phyloP scores from a whole-genome alignment of 1,140 invertebrate species.

The Nasonia longicornis region DNA sequence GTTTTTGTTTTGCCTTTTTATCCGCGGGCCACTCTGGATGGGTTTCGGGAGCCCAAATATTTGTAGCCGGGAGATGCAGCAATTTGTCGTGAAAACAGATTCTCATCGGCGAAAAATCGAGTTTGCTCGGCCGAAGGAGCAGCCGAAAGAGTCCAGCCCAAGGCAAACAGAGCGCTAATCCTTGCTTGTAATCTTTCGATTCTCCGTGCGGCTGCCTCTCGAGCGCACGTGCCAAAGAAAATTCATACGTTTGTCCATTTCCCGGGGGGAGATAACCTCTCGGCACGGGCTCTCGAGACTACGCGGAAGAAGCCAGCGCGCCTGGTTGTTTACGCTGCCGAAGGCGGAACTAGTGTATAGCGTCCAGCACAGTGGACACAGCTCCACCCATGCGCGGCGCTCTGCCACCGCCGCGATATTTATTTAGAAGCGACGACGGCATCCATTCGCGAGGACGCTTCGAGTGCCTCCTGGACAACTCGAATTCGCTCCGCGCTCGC shows the following conservation, averaged over 20 bases:
- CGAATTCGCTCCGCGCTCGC: background rate
- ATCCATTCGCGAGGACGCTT: background rate
- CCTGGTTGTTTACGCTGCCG: slow-evolving; percentile 16
- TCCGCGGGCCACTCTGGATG: no score
- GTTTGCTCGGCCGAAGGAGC: background rate
- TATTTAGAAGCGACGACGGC: slow-evolving; percentile 31
- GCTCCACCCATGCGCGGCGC: background rate
- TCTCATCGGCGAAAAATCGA: background rate
- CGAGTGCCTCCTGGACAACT: slow-evolving; percentile 26
- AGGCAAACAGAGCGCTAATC: slow-evolving; percentile 25
- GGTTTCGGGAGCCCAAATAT: background rate
- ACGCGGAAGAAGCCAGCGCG: background rate
- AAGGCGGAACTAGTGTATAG: background rate
- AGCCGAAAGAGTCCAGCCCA: background rate
- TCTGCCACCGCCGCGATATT: background rate
- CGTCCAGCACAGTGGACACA: background rate
- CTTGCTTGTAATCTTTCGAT: slow-evolving; percentile 10
- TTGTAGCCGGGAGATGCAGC: background rate
- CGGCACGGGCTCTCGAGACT: background rate
- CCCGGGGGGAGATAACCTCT: background rate
- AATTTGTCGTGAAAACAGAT: no score
- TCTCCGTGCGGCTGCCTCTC: background rate
- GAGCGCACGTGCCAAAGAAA: background rate
- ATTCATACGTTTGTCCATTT: slow-evolving; percentile 5
- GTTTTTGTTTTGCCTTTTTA: no score